Conservation (phyloP, 1,140 invertebrate species). For the Hyles euphorbiae region DNA sequence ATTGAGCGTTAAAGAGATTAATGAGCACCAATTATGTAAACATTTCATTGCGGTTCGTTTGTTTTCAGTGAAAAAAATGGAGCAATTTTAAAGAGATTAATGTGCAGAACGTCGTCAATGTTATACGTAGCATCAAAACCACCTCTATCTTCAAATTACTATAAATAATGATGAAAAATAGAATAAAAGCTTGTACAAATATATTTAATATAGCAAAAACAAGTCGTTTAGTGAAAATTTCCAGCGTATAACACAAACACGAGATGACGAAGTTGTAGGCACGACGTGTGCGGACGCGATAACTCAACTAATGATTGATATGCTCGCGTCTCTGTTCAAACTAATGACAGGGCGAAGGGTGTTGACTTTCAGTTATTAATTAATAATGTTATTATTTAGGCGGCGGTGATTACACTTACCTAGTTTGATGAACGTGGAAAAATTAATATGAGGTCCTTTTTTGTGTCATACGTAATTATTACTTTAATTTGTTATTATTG, state of each 20-base stretch:
- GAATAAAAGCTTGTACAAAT: too few relatives aligned
- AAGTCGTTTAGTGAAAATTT: conserved; percentile 8
- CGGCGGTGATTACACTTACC: conserved; percentile 42
- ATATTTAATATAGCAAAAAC: too few relatives aligned
- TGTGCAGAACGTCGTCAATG: too few relatives aligned
- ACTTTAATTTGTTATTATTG: neutral
- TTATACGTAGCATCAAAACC: too few relatives aligned
- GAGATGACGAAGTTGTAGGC: conserved; percentile 35
- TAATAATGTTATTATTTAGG: conserved; percentile 68
- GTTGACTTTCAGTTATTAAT: conserved; percentile 74
- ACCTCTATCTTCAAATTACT: too few relatives aligned
- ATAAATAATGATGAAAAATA: too few relatives aligned
- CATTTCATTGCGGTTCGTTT: too few relatives aligned
- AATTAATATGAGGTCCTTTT: neutral
- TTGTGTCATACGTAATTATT: neutral
- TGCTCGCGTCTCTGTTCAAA: conserved; percentile 61
- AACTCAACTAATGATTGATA: conserved; percentile 69
- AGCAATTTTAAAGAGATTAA: too few relatives aligned
- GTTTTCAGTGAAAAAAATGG: too few relatives aligned
- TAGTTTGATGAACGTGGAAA: conserved; percentile 8
- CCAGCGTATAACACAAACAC: conserved; percentile 46
- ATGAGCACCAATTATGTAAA: too few relatives aligned
- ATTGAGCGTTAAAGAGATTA: too few relatives aligned
- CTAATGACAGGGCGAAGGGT: conserved; percentile 68
- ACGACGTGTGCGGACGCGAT: conserved; percentile 47